Percentiles rank a stretch among this genome's conserved stretches.
phyloP scores from a whole-genome alignment of 2,113 vertebrate genomes.

The Gasterosteus aculeatus region DNA sequence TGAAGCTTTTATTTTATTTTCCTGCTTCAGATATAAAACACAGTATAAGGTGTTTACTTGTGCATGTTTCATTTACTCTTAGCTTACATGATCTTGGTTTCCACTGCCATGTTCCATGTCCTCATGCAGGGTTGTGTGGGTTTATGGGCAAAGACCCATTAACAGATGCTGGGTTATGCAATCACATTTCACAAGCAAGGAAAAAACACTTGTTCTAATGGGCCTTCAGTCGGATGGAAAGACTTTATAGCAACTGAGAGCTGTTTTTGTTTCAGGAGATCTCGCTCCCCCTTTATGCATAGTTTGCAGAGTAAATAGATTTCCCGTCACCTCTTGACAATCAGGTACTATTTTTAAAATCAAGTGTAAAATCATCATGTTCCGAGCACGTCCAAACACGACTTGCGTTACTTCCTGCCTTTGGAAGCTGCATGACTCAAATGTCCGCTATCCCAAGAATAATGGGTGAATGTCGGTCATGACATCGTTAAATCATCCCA shows the following conservation, averaged over 20 bases:
- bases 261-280: background rate
- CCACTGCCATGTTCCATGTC: slow-evolving; percentile 8
- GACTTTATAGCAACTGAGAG: background rate
- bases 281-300: background rate
- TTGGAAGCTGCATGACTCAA: slow-evolving; percentile 7
- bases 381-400: background rate
- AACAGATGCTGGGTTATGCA: slow-evolving; percentile 1
- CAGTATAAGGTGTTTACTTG: background rate
- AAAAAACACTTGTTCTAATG: background rate
- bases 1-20: background rate
- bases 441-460: background rate
- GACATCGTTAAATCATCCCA: background rate
- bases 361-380: background rate
- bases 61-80: background rate
- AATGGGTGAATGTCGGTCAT: background rate
- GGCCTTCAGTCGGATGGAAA: background rate
- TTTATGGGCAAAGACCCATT: background rate
- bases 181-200: background rate
- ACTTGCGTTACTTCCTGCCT: background rate
- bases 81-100: slow-evolving; percentile 3
- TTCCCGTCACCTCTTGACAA: slow-evolving; percentile 7
- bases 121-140: slow-evolving; percentile 7
- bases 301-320: background rate
- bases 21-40: background rate
- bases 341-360: background rate